Base-by-base conservation (phyloP, 2,888 invertebrate species). In the Torymus tubicola region DNA sequence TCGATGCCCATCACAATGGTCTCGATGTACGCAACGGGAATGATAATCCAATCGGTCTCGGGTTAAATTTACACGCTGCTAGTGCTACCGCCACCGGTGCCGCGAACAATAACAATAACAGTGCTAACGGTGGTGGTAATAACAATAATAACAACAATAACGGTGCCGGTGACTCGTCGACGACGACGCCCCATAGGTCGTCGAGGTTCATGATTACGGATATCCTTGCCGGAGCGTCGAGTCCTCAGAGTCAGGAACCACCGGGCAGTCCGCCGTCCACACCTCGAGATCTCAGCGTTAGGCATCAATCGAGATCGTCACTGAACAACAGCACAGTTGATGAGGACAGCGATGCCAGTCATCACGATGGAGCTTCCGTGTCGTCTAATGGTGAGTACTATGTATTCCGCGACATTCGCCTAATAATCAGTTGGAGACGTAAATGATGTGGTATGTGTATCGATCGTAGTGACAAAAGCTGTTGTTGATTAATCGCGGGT, bases 191-290 rank as follows among this genome's bases (percentile, higher is more conserved):
- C 84, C 94, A 94, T 71, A 93, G 96, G 86, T 96, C 96, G 86
- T 96, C 96, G 82, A 92, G 96, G 85, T 97, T 97, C 92, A 96
- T 97, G 96, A 97, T 97, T 92, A 96, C 96, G 86, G 97, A 97
- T 91, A 97, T 97, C 87, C 92, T 97, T 85, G 94, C 94, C 72
- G 93, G 93, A 71, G 92, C 92, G 75, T 86, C 89, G 13, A 89
- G 88, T 58, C 88, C 89, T 14, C 87, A 86, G 80, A 86, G 83
- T 69, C 89, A 89, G 71, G 90, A 90, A 16, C 88, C 88, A 55
- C 90, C 90, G 10, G 89, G 86, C 16, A 90, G 90, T 82, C 90
- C 84, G 87, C 94, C 91, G 89, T 93, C 92, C 68, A 92, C 92
- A 81, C 93, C 93, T 55, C 87, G 93, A 84, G 93, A 93, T 89